Evolutionary conservation across 2,888 invertebrate genomes (phyloP).

Genomic region (Apamea monoglypha): DNA sequence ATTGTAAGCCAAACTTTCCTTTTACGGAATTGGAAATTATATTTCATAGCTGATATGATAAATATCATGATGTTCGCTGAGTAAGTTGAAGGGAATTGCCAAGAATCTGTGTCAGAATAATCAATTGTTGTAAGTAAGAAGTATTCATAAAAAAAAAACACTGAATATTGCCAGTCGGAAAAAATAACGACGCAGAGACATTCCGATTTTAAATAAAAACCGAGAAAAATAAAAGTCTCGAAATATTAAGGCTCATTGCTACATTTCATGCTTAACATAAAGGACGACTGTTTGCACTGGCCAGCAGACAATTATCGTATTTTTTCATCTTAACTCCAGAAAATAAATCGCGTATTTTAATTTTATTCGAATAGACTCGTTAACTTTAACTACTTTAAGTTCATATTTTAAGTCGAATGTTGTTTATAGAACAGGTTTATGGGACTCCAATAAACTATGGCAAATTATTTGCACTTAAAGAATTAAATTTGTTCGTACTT

Average conservation of each 20-base stretch:
- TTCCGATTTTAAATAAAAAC: neutral
- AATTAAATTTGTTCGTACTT: neutral
- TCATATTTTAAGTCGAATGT: conserved; percentile 27
- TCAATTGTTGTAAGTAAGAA: neutral
- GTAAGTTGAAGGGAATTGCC: neutral
- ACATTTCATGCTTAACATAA: conserved; percentile 12
- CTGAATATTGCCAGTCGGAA: neutral
- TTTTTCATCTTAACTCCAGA: conserved; percentile 6
- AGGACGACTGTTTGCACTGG: neutral
- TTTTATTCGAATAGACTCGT: conserved; percentile 41
- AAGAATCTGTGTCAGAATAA: neutral
- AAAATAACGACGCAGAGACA: neutral
- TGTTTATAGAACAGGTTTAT: conserved; percentile 30
- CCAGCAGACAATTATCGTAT: conserved; percentile 20
- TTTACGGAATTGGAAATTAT: conserved; percentile 15
- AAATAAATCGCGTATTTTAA: conserved; percentile 35
- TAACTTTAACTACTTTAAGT: conserved; percentile 5
- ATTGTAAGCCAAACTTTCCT: conserved; percentile 34
- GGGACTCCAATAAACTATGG: conserved; percentile 23
- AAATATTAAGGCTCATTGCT: neutral
- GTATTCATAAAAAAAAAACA: neutral
- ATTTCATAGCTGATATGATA: conserved; percentile 18
- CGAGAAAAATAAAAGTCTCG: neutral
- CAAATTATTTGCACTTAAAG: conserved; percentile 16
- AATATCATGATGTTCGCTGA: conserved; percentile 17